Base-by-base conservation (phyloP, 2,797 vertebrate species). In the Eulemur rubriventer region DNA sequence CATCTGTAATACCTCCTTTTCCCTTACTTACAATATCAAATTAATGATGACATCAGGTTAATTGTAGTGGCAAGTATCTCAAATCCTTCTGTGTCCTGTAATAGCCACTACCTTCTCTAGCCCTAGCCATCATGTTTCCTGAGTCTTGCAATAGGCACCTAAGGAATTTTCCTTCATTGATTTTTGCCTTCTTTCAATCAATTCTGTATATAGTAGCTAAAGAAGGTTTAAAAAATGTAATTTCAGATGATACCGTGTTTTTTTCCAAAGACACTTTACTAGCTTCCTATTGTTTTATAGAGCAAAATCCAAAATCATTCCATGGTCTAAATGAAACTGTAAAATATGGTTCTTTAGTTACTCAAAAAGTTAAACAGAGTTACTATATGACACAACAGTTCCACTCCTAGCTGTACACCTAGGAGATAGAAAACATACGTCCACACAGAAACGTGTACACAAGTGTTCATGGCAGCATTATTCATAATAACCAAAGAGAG, bases 81-180 rank as follows among this genome's bases (percentile, higher is more conserved):
- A 79, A 82, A 73, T 92, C 14, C 52, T 72, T 84, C 69, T 83
- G 30, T 95, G 63, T 73, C 16, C 33, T 84, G 52, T 8, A 26
- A 70, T n/a, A 76, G 61, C 7, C 30, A 73, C 78, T 65, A 81
- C 50, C 38, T 82, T 90, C 38, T 82, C 35, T 75, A 69, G 14
- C 86, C 14, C 48, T 92, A 41, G 55, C 4, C 2, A 43, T 14
- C 11, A 63, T 70, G 28, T 79, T 86, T 93, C 70, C 4, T 46
- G 52, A 76, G 22, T 75, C 50, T 85, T 84, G 26, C 20, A 70
- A 33, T 70, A 63, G 43, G 69, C 2, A 0, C 28, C 12, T 67
- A 82, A 88, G 80, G 63, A 72, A n/a, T 69, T 79, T 94, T 96
- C 20, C 30, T 84, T 83, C 28, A 80, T 41, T 63, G 16, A 65